Percentiles rank a stretch among this genome's conserved stretches.
phyloP scores from a whole-genome alignment of 1,140 invertebrate species.

The Drepana arcuata region DNA sequence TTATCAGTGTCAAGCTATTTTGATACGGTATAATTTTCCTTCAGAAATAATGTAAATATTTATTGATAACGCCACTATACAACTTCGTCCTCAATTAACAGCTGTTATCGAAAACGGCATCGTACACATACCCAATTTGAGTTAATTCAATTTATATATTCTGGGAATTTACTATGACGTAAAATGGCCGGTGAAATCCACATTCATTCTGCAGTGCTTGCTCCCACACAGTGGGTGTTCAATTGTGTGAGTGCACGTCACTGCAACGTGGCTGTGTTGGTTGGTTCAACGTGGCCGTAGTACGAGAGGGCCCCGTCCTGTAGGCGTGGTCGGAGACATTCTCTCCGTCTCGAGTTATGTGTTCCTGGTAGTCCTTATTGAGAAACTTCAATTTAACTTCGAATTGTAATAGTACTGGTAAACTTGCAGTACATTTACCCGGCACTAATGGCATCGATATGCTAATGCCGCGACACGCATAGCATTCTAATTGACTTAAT shows the following conservation, averaged over 20 bases:
- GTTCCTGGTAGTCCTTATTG: slow-evolving; percentile 50
- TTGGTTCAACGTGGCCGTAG: slow-evolving; percentile 22
- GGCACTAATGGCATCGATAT: slow-evolving; percentile 11
- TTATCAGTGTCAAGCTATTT: too few relatives aligned
- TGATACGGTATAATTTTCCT: too few relatives aligned
- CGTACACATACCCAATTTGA: too few relatives aligned
- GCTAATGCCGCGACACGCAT: slow-evolving; percentile 14
- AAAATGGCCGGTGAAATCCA: slow-evolving; percentile 30
- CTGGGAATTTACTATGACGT: background rate
- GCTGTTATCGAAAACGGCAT: background rate
- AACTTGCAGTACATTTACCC: slow-evolving; percentile 21
- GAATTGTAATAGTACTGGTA: too few relatives aligned
- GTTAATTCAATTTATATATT: too few relatives aligned
- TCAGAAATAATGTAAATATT: too few relatives aligned
- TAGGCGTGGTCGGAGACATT: slow-evolving; percentile 39
- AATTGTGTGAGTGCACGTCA: slow-evolving; percentile 15
- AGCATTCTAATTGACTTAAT: slow-evolving; percentile 20
- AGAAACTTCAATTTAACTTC: too few relatives aligned
- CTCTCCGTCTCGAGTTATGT: slow-evolving; percentile 27
- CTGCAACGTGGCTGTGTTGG: slow-evolving; percentile 33
- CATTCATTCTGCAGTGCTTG: slow-evolving; percentile 20
- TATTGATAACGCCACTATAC: too few relatives aligned
- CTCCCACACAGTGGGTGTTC: too few relatives aligned
- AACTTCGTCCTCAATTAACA: too few relatives aligned
- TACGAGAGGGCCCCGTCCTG: slow-evolving; percentile 27